Evolutionary conservation across 2,113 vertebrate species (phyloP).

Genomic region (Nycticorax nycticorax): DNA sequence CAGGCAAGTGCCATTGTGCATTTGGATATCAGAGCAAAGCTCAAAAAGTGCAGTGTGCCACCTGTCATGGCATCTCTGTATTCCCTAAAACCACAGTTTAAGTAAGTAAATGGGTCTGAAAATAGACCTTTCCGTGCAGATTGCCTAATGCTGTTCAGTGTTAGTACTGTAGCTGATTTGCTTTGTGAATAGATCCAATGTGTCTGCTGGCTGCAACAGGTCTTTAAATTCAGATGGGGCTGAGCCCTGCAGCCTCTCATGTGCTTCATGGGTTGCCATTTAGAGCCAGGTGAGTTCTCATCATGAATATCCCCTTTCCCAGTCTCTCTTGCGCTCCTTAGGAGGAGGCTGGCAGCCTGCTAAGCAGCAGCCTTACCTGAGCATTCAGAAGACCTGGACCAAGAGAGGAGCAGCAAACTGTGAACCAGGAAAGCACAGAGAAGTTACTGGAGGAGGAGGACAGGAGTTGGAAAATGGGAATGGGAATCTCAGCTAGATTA

Average conservation of each 20-base stretch:
- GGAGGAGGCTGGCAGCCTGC: neutral
- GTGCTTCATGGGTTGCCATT: neutral
- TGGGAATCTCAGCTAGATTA: neutral
- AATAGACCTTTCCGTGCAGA: neutral
- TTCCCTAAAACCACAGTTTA: neutral
- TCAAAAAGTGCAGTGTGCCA: neutral
- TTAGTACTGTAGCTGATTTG: neutral
- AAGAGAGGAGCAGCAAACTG: neutral
- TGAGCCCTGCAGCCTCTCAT: neutral
- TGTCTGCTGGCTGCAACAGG: neutral
- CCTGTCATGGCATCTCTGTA: neutral
- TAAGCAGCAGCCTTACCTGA: neutral
- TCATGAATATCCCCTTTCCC: neutral
- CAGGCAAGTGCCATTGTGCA: neutral
- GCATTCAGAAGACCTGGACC: neutral
- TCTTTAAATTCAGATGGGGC: neutral
- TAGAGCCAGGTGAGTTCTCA: neutral
- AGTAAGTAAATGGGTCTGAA: neutral
- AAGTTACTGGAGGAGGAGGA: neutral
- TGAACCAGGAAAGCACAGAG: neutral
- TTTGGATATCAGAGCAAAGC: neutral
- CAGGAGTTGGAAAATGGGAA: neutral
- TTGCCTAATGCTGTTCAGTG: neutral
- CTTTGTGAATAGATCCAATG: neutral
- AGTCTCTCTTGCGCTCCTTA: neutral